These are phyloP conservation scores for Brachypalpus laphriformis DNA, from an alignment of 2,888 invertebrate genomes.

Conservation along the genomic window DNA sequence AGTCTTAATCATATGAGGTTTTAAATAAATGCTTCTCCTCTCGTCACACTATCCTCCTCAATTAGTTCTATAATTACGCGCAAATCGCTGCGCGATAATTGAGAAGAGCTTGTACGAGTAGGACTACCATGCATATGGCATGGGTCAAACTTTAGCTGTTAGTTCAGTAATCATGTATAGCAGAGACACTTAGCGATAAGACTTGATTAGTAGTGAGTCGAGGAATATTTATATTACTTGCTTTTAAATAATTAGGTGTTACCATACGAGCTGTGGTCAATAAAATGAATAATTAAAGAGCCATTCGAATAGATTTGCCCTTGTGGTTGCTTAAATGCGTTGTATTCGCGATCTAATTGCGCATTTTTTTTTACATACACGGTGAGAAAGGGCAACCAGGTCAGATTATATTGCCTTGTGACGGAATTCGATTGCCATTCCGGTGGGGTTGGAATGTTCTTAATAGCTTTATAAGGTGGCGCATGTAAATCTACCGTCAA, in stretches of 20 bases:
- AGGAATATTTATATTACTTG: neutral
- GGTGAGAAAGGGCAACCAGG: neutral
- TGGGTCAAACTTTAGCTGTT: neutral
- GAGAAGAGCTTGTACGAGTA: neutral
- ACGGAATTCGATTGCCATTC: neutral
- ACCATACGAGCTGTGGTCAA: neutral
- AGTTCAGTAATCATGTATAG: neutral
- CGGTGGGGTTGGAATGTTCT: neutral
- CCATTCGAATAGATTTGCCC: slow-evolving; percentile 4
- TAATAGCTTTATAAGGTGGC: neutral
- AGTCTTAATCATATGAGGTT: neutral
- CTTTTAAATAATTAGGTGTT: neutral
- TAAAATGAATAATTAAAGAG: neutral
- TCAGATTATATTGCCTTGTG: neutral
- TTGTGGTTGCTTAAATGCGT: neutral
- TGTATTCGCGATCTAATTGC: neutral
- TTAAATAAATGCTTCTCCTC: neutral
- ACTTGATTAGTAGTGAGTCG: neutral
- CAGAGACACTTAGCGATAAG: neutral
- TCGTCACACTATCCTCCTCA: neutral
- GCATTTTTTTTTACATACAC: neutral
- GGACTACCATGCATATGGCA: neutral
- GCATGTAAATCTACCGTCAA: neutral
- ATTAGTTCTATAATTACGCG: slow-evolving; percentile 5
- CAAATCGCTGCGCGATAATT: slow-evolving; percentile 9